Evolutionary conservation across 2,888 invertebrate species (phyloP), one percentile per base, ranked within the genome.

Genomic region (Heliconius erato): DNA sequence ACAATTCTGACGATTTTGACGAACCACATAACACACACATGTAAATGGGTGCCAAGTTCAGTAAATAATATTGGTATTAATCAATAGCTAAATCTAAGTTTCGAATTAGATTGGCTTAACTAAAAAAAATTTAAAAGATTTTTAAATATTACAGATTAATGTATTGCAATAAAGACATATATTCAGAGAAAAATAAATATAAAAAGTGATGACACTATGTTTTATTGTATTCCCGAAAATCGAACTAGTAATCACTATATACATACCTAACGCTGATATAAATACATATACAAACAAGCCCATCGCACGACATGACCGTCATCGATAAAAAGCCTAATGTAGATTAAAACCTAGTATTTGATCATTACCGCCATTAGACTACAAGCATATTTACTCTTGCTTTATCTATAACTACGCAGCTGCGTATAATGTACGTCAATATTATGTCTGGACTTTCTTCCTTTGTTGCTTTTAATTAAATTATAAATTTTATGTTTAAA

Each of bases 331-430:
- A 35, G 3, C n/a, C 14, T n/a, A 35, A 76, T 59, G n/a, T 76
- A 59, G 59, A 76, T 49, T 78, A 67, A 78, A 78, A 67, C 40
- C 28, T 67, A 67, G 19, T 44, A 44, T 78, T 67, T 78, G 12
- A 65, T 23, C 67, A 40, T 12, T 19, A 78, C 65, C 78, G 67
- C 67, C 28, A 78, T 78, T 78, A 78, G 67, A n/a, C 65, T 65
- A 44, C 40, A 40, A 67, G 26, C 44, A 28, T 78, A 67, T 67
- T 67, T 49, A 78, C 28, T 19, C 19, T 44, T 26, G 74, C 11
- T 44, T 49, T 67, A 16, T 65, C 77, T 44, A 59, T n/a, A 54
- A 59, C 0, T 74, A 74, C 74, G 74, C 11, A 74, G 19, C 11
- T 19, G 26, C n/a, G 44, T 72, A 67, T 67, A 67, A 26, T 67